These are phyloP conservation scores for Halictus ligatus DNA, from an alignment of 2,888 invertebrate genomes.

Conservation along the genomic window DNA sequence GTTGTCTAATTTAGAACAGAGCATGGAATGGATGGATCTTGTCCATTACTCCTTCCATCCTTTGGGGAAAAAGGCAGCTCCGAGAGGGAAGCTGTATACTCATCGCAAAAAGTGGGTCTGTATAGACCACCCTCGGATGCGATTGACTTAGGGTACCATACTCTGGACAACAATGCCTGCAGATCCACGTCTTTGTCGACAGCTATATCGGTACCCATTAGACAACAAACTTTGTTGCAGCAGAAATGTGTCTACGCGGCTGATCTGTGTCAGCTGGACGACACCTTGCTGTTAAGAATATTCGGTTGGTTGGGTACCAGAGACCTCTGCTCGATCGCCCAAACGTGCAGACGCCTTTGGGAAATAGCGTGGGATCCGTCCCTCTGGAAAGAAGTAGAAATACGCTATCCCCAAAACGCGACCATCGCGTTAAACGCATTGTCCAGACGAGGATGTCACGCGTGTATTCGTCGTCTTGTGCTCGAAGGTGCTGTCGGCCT, in stretches of 20 bases:
- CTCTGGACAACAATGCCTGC: constrained; percentile 80
- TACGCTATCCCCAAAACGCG: constrained; percentile 78
- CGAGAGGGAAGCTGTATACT: constrained; percentile 72
- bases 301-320: constrained; percentile 90
- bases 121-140: constrained; percentile 78
- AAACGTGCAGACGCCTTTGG: constrained; percentile 92
- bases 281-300: constrained; percentile 89
- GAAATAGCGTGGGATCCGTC: constrained; percentile 91
- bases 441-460: constrained; percentile 77
- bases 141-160: constrained; percentile 81
- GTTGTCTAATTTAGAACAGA: constrained; percentile 71
- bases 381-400: constrained; percentile 86
- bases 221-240: constrained; percentile 63
- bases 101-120: constrained; percentile 75
- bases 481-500: constrained; percentile 78
- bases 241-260: constrained; percentile 62
- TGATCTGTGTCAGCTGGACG: constrained; percentile 81
- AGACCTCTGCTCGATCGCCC: constrained; percentile 90
- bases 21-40: constrained; percentile 83
- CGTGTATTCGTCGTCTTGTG: constrained; percentile 74
- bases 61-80: constrained; percentile 76
- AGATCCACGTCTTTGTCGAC: constrained; percentile 75
- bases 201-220: constrained; percentile 63
- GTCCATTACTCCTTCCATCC: constrained; percentile 77
- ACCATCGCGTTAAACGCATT: constrained; percentile 74